Percentiles rank a stretch among this genome's conserved stretches.
phyloP scores from a whole-genome alignment of 2,113 vertebrate species.

The Glareola pratincola region DNA sequence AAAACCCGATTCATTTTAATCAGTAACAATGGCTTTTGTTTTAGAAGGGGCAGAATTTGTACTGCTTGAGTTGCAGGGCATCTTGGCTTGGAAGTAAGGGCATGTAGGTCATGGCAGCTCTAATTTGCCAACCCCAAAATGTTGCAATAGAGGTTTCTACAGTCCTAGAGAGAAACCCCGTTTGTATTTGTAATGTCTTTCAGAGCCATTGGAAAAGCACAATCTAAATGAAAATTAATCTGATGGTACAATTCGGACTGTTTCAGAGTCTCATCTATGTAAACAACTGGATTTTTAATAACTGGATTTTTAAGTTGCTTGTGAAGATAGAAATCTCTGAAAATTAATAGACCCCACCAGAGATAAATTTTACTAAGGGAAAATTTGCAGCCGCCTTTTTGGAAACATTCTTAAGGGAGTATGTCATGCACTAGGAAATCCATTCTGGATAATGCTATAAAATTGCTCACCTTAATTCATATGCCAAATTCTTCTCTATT shows the following conservation, averaged over 20 bases:
- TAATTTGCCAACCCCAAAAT: not conserved
- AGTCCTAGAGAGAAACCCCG: not conserved
- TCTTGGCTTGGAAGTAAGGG: not conserved
- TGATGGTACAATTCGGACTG: not conserved
- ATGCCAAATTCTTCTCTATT: slow-evolving; percentile 63
- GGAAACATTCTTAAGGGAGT: slow-evolving; percentile 60
- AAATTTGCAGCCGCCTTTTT: slow-evolving; percentile 19
- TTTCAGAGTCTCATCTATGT: not conserved
- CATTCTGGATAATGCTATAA: slow-evolving; percentile 54
- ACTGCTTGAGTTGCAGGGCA: not conserved
- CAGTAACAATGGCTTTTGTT: not conserved
- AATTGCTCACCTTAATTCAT: slow-evolving; percentile 60
- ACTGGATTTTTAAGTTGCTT: not conserved
- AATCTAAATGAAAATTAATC: slow-evolving; percentile 10
- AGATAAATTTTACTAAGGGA: slow-evolving; percentile 35
- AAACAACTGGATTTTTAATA: not conserved
- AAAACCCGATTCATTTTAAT: not conserved
- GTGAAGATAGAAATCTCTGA: slow-evolving; percentile 18
- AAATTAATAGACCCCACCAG: not conserved
- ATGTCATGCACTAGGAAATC: slow-evolving; percentile 60
- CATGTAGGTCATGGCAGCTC: not conserved
- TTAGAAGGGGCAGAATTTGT: not conserved
- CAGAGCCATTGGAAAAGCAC: not conserved
- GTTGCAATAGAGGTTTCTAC: not conserved
- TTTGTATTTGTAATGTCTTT: not conserved